Evolutionary conservation across 2,797 vertebrate genomes (phyloP).

Genomic region (Neolamprologus multifasciatus): DNA sequence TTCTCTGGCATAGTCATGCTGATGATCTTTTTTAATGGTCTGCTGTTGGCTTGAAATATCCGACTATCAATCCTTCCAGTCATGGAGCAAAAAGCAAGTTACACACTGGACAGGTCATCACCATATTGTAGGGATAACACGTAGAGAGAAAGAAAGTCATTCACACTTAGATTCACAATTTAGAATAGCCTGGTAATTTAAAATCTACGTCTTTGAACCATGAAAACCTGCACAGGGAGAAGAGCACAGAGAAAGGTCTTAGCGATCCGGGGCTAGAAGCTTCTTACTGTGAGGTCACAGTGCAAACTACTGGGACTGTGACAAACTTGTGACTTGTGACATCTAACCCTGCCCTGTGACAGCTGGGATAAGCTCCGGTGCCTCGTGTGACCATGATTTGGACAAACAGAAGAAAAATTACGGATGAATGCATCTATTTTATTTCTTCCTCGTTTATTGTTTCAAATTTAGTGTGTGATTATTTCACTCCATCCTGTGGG

Average conservation of each 20-base stretch:
- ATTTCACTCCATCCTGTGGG: background rate
- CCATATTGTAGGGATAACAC: background rate
- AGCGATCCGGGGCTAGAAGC: background rate
- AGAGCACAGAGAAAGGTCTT: background rate
- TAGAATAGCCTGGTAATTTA: background rate
- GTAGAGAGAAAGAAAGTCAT: background rate
- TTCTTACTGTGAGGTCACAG: background rate
- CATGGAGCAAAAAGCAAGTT: background rate
- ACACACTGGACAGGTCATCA: background rate
- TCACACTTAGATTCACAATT: background rate
- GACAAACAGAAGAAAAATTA: background rate
- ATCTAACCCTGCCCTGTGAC: background rate
- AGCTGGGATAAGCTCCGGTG: background rate
- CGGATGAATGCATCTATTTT: background rate
- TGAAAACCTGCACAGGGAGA: background rate
- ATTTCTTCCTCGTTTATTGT: background rate
- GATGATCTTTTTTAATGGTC: background rate
- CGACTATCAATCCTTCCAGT: background rate
- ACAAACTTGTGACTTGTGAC: background rate
- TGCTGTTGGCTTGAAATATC: background rate
- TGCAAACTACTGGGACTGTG: background rate
- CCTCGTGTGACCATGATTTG: background rate
- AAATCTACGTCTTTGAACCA: background rate
- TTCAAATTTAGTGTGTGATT: background rate
- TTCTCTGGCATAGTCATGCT: background rate